Evolutionary conservation across 2,888 invertebrate species (phyloP).

Genomic region (Disparrhopalites patrizii): DNA sequence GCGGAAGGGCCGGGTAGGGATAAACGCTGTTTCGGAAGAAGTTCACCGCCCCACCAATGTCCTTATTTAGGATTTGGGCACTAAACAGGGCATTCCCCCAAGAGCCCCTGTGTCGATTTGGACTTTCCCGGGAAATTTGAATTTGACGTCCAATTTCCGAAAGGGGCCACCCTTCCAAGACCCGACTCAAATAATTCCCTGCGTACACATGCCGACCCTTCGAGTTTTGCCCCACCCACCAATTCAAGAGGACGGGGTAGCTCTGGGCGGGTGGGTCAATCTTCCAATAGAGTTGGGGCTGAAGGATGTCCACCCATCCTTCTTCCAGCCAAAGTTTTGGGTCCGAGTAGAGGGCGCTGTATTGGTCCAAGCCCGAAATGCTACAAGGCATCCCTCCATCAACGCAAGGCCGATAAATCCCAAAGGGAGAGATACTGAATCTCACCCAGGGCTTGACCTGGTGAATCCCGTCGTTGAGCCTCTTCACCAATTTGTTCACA

Average conservation of each 20-base stretch:
- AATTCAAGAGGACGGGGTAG: slow-evolving; percentile 40
- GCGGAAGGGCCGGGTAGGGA: slow-evolving; percentile 31
- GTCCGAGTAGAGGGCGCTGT: slow-evolving; percentile 38
- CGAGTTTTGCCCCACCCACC: slow-evolving; percentile 39
- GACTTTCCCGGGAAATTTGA: slow-evolving; percentile 26
- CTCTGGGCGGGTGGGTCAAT: slow-evolving; percentile 40
- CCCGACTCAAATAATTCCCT: slow-evolving; percentile 35
- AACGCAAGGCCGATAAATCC: slow-evolving; percentile 36
- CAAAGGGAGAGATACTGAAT: slow-evolving; percentile 43
- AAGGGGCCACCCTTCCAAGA: slow-evolving; percentile 35
- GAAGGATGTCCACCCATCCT: slow-evolving; percentile 39
- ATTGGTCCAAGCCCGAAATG: slow-evolving; percentile 42
- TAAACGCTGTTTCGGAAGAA: slow-evolving; percentile 32
- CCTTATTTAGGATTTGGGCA: slow-evolving; percentile 34
- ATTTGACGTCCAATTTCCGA: slow-evolving; percentile 35
- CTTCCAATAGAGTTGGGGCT: slow-evolving; percentile 44
- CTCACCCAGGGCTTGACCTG: slow-evolving; percentile 34
- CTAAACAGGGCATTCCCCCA: slow-evolving; percentile 43
- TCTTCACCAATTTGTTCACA: slow-evolving; percentile 37
- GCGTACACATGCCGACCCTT: slow-evolving; percentile 34
- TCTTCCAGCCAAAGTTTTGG: slow-evolving; percentile 38
- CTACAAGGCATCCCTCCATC: slow-evolving; percentile 42
- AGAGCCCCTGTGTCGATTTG: slow-evolving; percentile 31
- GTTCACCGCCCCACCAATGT: slow-evolving; percentile 17
- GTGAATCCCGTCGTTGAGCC: slow-evolving; percentile 34